These are phyloP conservation scores for Pogonomyrmex barbatus DNA, from an alignment of 1,140 invertebrate species.

Conservation along the genomic window DNA sequence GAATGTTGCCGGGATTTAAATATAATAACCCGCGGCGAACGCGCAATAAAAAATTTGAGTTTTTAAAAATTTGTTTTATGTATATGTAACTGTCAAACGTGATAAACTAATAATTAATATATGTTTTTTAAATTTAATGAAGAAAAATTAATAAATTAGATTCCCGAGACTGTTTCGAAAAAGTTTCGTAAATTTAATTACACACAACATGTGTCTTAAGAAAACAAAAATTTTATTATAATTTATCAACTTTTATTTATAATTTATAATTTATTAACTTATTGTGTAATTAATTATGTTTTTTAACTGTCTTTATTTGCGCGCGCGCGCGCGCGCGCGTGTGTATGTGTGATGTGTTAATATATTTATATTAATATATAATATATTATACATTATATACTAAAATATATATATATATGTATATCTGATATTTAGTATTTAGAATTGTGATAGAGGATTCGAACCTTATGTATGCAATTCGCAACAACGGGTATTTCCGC, in stretches of 20 bases:
- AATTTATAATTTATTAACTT: not conserved
- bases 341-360: too few relatives aligned
- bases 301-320: not conserved
- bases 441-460: constrained; percentile 29
- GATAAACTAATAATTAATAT: not conserved
- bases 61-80: constrained; percentile 16
- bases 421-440: not conserved
- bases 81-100: not conserved
- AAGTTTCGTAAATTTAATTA: not conserved
- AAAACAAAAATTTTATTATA: not conserved
- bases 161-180: not conserved
- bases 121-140: not conserved
- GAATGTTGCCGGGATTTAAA: constrained; percentile 72
- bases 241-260: not conserved
- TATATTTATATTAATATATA: too few relatives aligned
- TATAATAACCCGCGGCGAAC: constrained; percentile 75
- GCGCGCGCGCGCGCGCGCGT: not conserved
- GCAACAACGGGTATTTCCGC: constrained; percentile 67
- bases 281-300: not conserved
- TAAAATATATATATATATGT: constrained; percentile 20
- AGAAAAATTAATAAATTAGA: not conserved
- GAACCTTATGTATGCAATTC: constrained; percentile 52
- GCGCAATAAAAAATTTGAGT: constrained; percentile 64
- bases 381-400: too few relatives aligned
- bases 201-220: not conserved